Evolutionary conservation across 2,113 vertebrate genomes (phyloP).

Genomic region (Brienomyrus longianalis): DNA sequence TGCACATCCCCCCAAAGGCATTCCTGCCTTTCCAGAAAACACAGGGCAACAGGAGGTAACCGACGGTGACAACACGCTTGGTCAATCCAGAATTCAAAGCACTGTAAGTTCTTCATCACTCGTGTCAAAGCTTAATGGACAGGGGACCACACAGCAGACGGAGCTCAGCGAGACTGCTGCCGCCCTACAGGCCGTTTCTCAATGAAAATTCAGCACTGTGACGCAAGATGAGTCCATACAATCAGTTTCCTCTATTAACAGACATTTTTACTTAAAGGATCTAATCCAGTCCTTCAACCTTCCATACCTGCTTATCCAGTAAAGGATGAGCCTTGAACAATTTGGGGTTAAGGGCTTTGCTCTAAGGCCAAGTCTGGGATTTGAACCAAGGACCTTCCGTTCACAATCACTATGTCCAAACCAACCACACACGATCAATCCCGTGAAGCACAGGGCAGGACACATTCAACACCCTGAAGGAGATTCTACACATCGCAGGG

Average conservation of each 20-base stretch:
- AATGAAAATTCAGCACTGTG: not conserved
- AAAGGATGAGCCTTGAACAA: not conserved
- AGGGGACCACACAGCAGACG: not conserved
- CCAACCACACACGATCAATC: not conserved
- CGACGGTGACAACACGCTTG: not conserved
- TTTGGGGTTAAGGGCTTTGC: not conserved
- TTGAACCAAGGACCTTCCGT: not conserved
- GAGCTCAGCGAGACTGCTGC: not conserved
- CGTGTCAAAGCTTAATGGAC: not conserved
- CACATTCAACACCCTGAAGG: not conserved
- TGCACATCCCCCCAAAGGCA: not conserved
- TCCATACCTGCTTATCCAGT: not conserved
- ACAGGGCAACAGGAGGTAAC: not conserved
- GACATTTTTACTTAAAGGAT: not conserved
- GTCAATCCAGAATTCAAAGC: not conserved
- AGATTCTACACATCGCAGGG: not conserved
- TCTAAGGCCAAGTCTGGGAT: not conserved
- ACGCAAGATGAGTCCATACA: not conserved
- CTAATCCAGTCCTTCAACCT: not conserved
- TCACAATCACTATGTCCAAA: not conserved
- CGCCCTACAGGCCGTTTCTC: not conserved
- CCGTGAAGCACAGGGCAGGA: not conserved
- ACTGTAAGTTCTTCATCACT: not conserved
- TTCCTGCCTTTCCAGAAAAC: not conserved
- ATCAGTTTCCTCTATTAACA: not conserved